These are phyloP conservation scores for Elephantulus edwardii DNA, from an alignment of 2,113 vertebrate genomes.

Conservation along the genomic window DNA sequence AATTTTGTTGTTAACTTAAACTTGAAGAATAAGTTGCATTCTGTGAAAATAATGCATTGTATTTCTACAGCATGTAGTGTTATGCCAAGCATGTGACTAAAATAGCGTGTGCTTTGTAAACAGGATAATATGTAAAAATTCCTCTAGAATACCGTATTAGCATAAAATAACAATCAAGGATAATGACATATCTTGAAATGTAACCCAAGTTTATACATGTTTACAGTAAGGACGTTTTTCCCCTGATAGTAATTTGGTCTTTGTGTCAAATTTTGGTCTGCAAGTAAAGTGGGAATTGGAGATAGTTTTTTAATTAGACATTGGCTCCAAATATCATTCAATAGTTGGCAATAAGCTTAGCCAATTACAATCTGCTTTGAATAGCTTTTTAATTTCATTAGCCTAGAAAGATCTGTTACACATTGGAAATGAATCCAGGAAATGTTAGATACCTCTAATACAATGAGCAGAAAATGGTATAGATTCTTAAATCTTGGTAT, in stretches of 20 bases:
- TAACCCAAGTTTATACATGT: neutral
- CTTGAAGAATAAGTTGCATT: conserved; percentile 65
- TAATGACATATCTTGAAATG: conserved; percentile 28
- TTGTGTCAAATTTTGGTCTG: conserved; percentile 40
- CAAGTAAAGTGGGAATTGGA: conserved; percentile 37
- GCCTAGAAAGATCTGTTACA: conserved; percentile 19
- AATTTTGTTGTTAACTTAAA: conserved; percentile 40
- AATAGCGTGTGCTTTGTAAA: neutral
- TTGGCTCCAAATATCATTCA: conserved; percentile 40
- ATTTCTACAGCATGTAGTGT: conserved; percentile 50
- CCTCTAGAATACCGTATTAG: neutral
- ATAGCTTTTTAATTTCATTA: conserved; percentile 41
- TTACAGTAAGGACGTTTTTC: conserved; percentile 29
- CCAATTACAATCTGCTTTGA: neutral
- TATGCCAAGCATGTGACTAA: neutral
- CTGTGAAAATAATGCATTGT: conserved; percentile 52
- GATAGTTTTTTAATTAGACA: conserved; percentile 23
- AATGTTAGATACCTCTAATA: neutral
- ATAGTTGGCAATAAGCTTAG: conserved; percentile 18
- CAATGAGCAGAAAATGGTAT: neutral
- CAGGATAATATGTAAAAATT: conserved; percentile 16
- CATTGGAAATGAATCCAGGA: neutral
- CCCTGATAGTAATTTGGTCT: conserved; percentile 33
- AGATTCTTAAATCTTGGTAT: conserved; percentile 22
- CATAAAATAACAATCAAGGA: no score